phyloP scores from a whole-genome alignment of 2,113 vertebrate genomes.

The Burhinus oedicnemus region DNA sequence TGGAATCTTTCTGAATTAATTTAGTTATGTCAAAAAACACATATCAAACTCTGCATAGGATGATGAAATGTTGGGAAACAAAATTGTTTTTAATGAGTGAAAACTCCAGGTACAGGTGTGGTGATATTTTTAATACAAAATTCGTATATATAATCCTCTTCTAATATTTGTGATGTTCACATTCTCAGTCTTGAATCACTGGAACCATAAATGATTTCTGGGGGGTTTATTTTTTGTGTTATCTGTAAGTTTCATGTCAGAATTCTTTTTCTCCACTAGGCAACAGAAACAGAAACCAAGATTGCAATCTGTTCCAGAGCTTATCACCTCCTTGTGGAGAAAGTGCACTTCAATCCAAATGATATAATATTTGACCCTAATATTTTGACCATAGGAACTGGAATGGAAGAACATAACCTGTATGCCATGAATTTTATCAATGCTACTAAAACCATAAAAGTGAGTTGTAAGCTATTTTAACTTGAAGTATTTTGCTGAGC shows the following conservation, averaged over 20 bases:
- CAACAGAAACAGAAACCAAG: slow-evolving; percentile 89
- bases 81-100: neutral
- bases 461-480: slow-evolving; percentile 63
- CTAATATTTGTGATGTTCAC: neutral
- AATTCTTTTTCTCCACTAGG: slow-evolving; percentile 73
- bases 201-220: neutral
- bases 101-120: neutral
- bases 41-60: neutral
- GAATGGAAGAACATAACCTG: slow-evolving; percentile 94
- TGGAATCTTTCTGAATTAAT: neutral
- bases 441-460: slow-evolving; percentile 90
- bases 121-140: neutral
- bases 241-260: neutral
- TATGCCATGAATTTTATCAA: slow-evolving; percentile 92
- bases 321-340: slow-evolving; percentile 85
- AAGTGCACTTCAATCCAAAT: slow-evolving; percentile 87
- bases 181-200: neutral
- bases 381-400: slow-evolving; percentile 96
- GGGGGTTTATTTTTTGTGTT: neutral
- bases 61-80: neutral
- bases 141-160: neutral
- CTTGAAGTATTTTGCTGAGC: neutral
- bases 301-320: slow-evolving; percentile 89
- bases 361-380: slow-evolving; percentile 99
- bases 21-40: neutral